A percentile compares a stretch with the other conserved stretches of the same genome.
Evolutionary conservation across 2,113 vertebrate species (phyloP).

Genomic region (Pungitius pungitius): DNA sequence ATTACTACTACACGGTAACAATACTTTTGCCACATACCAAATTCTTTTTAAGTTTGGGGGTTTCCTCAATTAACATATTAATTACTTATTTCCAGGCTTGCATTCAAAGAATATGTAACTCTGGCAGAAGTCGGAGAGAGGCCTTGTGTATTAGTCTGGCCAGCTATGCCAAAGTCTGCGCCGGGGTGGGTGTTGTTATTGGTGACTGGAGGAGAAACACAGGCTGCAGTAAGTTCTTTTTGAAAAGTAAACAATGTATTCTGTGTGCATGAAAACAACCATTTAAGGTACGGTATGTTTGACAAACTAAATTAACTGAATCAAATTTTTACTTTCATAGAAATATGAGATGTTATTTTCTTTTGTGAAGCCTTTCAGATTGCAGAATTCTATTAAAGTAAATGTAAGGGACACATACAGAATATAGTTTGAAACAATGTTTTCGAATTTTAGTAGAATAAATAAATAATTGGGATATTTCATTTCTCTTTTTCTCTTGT

Average conservation of each 20-base stretch:
- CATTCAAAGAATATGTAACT: conserved; percentile 70
- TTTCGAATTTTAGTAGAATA: no score
- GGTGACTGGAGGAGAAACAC: conserved; percentile 74
- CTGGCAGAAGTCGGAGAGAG: conserved; percentile 36
- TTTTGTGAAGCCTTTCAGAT: neutral
- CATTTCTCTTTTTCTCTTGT: neutral
- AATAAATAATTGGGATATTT: no score
- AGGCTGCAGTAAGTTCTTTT: conserved; percentile 74
- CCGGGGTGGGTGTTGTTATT: conserved; percentile 61
- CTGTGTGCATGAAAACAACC: neutral
- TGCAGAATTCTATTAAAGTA: neutral
- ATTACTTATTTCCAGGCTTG: conserved; percentile 66
- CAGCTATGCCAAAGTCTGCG: conserved; percentile 79
- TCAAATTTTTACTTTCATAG: neutral
- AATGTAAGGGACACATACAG: neutral
- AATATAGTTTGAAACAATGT: neutral
- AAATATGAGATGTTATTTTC: neutral
- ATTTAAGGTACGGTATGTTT: neutral
- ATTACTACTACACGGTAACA: conserved; percentile 72
- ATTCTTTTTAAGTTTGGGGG: neutral
- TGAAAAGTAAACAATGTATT: neutral
- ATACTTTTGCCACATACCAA: neutral
- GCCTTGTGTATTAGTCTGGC: conserved; percentile 74
- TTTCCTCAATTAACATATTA: neutral
- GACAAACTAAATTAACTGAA: no score